Evolutionary conservation across 2,888 invertebrate genomes (phyloP).

Genomic region (Unio pictorum): DNA sequence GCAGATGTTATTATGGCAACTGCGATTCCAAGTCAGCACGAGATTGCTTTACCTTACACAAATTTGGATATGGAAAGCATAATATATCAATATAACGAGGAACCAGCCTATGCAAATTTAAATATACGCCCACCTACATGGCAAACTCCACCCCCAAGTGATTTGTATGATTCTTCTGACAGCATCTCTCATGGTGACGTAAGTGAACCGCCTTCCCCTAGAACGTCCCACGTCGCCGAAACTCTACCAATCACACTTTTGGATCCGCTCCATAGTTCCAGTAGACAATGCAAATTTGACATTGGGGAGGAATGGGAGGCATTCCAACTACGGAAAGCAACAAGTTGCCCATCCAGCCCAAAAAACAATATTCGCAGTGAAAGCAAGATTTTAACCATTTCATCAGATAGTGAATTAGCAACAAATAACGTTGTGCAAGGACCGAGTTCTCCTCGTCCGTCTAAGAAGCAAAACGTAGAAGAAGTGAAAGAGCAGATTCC

Average conservation of each 20-base stretch:
- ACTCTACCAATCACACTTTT: constrained; percentile 9
- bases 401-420: constrained; percentile 23
- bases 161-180: too few species aligned
- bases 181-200: too few species aligned
- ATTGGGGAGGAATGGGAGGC: constrained; percentile 55
- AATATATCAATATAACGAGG: neutral
- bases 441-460: constrained; percentile 16
- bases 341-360: constrained; percentile 41
- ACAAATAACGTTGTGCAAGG: neutral
- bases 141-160: too few species aligned
- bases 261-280: constrained; percentile 1
- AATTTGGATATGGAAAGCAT: constrained; percentile 6
- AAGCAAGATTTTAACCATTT: constrained; percentile 10
- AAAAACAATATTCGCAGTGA: constrained; percentile 10
- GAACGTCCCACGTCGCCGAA: neutral
- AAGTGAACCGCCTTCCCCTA: constrained; percentile 1
- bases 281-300: constrained; percentile 30
- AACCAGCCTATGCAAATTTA: neutral
- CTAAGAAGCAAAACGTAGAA: constrained; percentile 13
- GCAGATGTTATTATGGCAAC: constrained; percentile 5
- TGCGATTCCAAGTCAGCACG: constrained; percentile 15
- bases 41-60: constrained; percentile 17
- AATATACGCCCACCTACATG: too few species aligned
- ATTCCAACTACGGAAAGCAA: constrained; percentile 22
- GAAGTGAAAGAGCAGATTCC: constrained; percentile 25